Percentiles rank a stretch among this genome's conserved stretches.
These are phyloP conservation scores for Urocyon cinereoargenteus DNA, from an alignment of 2,797 vertebrate species.

Conservation along the genomic window DNA sequence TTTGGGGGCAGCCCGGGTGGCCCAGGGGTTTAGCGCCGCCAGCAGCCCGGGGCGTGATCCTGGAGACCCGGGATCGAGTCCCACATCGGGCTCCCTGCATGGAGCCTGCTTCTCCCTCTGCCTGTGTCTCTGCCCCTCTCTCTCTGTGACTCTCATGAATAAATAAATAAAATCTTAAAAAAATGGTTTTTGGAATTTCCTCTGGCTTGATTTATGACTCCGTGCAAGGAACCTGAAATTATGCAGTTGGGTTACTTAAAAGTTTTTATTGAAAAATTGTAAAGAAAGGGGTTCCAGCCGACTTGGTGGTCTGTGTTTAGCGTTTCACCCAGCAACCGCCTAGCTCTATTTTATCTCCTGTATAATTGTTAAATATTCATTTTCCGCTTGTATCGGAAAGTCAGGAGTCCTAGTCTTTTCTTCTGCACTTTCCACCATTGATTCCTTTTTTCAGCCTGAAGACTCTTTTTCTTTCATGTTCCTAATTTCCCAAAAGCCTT, in stretches of 20 bases:
- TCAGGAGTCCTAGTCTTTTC: constrained; percentile 10
- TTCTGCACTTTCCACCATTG: background rate
- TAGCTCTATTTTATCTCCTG: constrained; percentile 27
- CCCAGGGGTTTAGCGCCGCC: too few relatives aligned
- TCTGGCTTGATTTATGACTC: constrained; percentile 55
- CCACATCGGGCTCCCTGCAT: too few relatives aligned
- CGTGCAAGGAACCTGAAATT: constrained; percentile 46
- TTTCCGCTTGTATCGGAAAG: constrained; percentile 48
- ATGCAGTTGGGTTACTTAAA: background rate
- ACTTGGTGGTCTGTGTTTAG: constrained; percentile 9
- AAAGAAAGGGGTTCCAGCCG: constrained; percentile 27
- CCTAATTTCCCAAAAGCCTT: constrained; percentile 46
- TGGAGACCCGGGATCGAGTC: too few relatives aligned
- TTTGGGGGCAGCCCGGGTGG: background rate
- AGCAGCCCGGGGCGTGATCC: too few relatives aligned
- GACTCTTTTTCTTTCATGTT: constrained; percentile 31
- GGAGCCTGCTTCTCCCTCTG: too few relatives aligned
- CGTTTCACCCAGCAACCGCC: background rate
- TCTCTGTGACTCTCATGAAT: too few relatives aligned
- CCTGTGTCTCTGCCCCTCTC: too few relatives aligned
- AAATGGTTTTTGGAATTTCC: constrained; percentile 23
- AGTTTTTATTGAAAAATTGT: constrained; percentile 55
- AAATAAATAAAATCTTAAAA: too few relatives aligned
- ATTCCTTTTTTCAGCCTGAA: constrained; percentile 6
- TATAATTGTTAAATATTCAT: constrained; percentile 40